A percentile compares a stretch with the other conserved stretches of the same genome.
Conservation (phyloP, 2,797 vertebrate species). For the Mormyrops boulengeri region DNA sequence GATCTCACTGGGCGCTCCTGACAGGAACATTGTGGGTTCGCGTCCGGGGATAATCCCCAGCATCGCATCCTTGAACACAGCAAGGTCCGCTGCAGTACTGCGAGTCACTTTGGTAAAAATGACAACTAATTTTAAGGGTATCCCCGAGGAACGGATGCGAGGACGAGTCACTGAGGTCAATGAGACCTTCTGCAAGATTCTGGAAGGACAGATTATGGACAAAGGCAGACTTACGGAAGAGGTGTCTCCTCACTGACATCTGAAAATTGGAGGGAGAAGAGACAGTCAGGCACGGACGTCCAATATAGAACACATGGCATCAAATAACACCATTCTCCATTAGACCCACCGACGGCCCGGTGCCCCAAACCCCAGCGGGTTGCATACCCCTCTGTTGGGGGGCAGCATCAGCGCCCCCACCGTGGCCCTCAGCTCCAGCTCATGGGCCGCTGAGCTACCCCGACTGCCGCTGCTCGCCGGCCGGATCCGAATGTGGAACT, state of each 20-base stretch:
- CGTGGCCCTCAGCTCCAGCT: constrained; percentile 81
- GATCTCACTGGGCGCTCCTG: neutral
- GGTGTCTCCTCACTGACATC: constrained; percentile 10
- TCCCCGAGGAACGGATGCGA: neutral
- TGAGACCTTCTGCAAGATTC: neutral
- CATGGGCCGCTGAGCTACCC: constrained; percentile 60
- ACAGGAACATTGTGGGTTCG: neutral
- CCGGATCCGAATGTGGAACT: constrained; percentile 84
- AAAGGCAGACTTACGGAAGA: constrained; percentile 57
- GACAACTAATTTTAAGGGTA: neutral
- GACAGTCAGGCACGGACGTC: neutral
- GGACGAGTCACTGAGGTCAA: neutral
- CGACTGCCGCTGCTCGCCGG: constrained; percentile 62
- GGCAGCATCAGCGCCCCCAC: constrained; percentile 80
- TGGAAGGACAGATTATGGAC: neutral
- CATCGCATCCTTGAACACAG: neutral
- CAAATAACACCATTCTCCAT: neutral
- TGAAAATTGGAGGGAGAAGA: neutral
- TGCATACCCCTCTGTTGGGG: constrained; percentile 62
- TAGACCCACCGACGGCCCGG: neutral
- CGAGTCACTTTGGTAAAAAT: neutral
- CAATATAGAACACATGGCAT: neutral
- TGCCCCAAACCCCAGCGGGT: neutral
- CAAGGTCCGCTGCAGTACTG: neutral
- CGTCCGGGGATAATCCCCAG: neutral